Base-by-base conservation (phyloP, 2,888 invertebrate species). In the Agonopterix heracliana region DNA sequence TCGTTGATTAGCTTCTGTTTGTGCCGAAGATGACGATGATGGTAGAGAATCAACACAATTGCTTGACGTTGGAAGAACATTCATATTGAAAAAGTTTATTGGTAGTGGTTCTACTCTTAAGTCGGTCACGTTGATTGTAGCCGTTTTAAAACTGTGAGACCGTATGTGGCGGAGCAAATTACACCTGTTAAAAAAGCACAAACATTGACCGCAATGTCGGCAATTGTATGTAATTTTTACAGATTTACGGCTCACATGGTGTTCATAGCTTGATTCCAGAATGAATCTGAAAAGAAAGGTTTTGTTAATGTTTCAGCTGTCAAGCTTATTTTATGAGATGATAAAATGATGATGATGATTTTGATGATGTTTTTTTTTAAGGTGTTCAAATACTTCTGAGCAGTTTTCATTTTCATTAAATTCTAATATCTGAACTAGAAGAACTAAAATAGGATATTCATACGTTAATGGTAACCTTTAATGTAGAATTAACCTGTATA, bases 91-190 rank as follows among this genome's bases (percentile, higher is more conserved):
- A 54, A 66, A 58, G 38, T 50, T 57, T n/a, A 76, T 36, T n/a
- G 84, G 82, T 26, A 88, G 56, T 12, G 80, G 83, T 52, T 86
- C 85, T 40, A 88, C 59, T 59, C 74, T 78, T 54, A 88, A 61
- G 57, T 88, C 87, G 38, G 71, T 71, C 1, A 86, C 72, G 60
- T 82, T 85, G 42, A 88, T 86, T 45, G 88, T 87, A n/a, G 85
- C 81, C 34, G 83, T 81, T 68, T 75, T 86, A 54, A 81, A 80
- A 10, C 75, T 66, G 65, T 89, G 89, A 26, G 79, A 89, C 66
- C 87, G 78, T 61, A 89, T 90, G 70, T 79, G 90, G 60, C 68
- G 73, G 50, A 83, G 78, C 63, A 84, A 77, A 64, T 80, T 89
- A 66, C 83, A 91, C 66, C 80, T 74, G 61, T 84, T 87, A 56